Percentiles rank a stretch among this genome's conserved stretches.
These are phyloP conservation scores for Galerucella pusilla DNA, from an alignment of 2,888 invertebrate species.

Conservation along the genomic window DNA sequence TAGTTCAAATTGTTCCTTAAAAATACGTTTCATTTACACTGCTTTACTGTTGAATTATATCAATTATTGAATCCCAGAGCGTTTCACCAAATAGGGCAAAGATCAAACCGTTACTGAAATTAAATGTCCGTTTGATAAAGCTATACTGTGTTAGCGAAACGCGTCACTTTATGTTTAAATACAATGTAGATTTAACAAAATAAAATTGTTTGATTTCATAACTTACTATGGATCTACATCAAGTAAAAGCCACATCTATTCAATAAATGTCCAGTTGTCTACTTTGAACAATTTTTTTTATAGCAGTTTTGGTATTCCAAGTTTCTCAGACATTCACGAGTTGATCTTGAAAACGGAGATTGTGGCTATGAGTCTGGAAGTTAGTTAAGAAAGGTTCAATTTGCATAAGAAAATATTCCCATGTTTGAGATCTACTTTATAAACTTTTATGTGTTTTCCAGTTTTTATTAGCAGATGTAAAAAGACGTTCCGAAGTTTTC, in stretches of 20 bases:
- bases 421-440: slow-evolving; percentile 37
- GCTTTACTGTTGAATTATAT: too few relatives aligned
- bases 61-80: too few relatives aligned
- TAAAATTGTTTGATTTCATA: too few relatives aligned
- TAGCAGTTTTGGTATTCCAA: not conserved
- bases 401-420: slow-evolving; percentile 41
- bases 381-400: slow-evolving; percentile 38
- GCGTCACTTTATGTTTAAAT: too few relatives aligned
- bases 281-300: slow-evolving; percentile 3
- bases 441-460: slow-evolving; percentile 36
- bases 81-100: too few relatives aligned
- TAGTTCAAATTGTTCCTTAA: too few relatives aligned
- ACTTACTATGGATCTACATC: too few relatives aligned
- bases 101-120: not conserved
- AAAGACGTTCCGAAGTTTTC: slow-evolving; percentile 25
- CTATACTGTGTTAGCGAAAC: too few relatives aligned
- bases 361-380: slow-evolving; percentile 36
- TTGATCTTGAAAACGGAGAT: slow-evolving; percentile 37
- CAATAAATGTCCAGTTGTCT: not conserved
- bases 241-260: too few relatives aligned
- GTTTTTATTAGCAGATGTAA: slow-evolving; percentile 37
- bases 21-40: too few relatives aligned
- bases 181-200: too few relatives aligned
- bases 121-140: too few relatives aligned
- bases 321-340: slow-evolving; percentile 7